These are phyloP conservation scores for Melanotaenia boesemani DNA, from an alignment of 2,797 vertebrate genomes.

Conservation along the genomic window DNA sequence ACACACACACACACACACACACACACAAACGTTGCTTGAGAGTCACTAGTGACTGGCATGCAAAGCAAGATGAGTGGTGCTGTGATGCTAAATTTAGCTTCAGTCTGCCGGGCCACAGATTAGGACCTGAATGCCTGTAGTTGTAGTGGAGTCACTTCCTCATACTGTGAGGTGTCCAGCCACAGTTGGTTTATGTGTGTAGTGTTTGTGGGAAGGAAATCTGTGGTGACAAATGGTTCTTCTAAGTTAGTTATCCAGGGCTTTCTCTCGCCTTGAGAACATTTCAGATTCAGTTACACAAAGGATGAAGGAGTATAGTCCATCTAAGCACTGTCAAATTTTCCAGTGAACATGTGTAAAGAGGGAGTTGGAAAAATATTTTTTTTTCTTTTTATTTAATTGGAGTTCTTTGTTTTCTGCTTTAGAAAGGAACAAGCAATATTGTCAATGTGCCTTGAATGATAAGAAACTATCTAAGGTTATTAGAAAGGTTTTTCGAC, in stretches of 20 bases:
- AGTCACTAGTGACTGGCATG: conserved; percentile 78
- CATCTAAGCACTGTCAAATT: conserved; percentile 1
- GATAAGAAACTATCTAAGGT: neutral
- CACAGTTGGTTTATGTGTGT: conserved; percentile 21
- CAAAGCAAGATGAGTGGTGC: conserved; percentile 78
- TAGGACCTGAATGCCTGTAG: conserved; percentile 70
- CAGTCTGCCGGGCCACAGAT: conserved; percentile 64
- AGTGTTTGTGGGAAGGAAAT: conserved; percentile 3
- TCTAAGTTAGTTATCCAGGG: conserved; percentile 11
- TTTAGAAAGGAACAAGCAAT: neutral
- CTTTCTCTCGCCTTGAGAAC: neutral
- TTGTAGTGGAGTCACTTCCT: conserved; percentile 50
- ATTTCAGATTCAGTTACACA: conserved; percentile 1
- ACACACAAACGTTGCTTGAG: conserved; percentile 9
- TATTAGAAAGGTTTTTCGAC: neutral
- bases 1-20: no score
- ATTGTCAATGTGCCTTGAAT: neutral
- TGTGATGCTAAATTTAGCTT: conserved; percentile 86
- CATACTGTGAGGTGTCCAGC: conserved; percentile 37
- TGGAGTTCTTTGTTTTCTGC: no score
- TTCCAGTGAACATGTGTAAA: neutral
- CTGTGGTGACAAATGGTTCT: conserved; percentile 29
- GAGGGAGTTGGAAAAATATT: neutral
- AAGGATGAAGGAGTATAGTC: neutral
- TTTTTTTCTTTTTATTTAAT: neutral